A percentile compares a stretch with the other conserved stretches of the same genome.
These are phyloP conservation scores for Onthophagus taurus DNA, from an alignment of 1,140 invertebrate genomes.

Conservation along the genomic window DNA sequence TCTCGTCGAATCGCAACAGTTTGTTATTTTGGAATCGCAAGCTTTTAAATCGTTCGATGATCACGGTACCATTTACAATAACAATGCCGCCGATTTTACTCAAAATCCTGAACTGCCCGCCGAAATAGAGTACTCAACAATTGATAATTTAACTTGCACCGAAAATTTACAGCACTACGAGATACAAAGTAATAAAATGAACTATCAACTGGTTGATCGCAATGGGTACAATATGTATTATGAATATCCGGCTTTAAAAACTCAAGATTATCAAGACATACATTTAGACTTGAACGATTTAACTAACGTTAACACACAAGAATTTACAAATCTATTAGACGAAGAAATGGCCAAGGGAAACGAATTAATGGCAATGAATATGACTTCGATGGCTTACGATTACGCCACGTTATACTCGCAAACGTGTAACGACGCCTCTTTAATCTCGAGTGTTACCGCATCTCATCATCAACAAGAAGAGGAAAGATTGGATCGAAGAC, in stretches of 20 bases:
- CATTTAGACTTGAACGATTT: conserved; percentile 33
- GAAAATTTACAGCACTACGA: conserved; percentile 11
- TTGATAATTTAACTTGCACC: conserved; percentile 21
- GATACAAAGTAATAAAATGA: conserved; percentile 19
- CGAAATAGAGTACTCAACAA: conserved; percentile 33
- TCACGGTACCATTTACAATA: conserved; percentile 11
- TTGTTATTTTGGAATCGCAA: conserved; percentile 5
- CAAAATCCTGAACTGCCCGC: conserved; percentile 29
- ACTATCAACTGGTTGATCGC: conserved; percentile 26
- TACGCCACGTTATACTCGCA: conserved; percentile 30
- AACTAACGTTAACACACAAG: conserved; percentile 34
- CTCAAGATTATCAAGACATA: conserved; percentile 33
- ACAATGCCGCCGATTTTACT: conserved; percentile 10
- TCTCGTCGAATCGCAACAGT: conserved; percentile 6
- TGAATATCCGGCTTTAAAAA: conserved; percentile 29
- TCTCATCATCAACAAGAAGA: conserved; percentile 37
- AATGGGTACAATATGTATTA: conserved; percentile 32
- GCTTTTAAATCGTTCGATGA: conserved; percentile 7
- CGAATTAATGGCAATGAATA: conserved; percentile 24
- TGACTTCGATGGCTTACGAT: conserved; percentile 29
- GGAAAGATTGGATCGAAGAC: conserved; percentile 40
- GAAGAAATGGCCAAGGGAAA: conserved; percentile 33
- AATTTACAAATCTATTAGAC: conserved; percentile 35
- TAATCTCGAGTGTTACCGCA: conserved; percentile 23
- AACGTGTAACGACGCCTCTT: conserved; percentile 16